Evolutionary conservation across 2,888 invertebrate genomes (phyloP).

Genomic region (Meta bourneti): DNA sequence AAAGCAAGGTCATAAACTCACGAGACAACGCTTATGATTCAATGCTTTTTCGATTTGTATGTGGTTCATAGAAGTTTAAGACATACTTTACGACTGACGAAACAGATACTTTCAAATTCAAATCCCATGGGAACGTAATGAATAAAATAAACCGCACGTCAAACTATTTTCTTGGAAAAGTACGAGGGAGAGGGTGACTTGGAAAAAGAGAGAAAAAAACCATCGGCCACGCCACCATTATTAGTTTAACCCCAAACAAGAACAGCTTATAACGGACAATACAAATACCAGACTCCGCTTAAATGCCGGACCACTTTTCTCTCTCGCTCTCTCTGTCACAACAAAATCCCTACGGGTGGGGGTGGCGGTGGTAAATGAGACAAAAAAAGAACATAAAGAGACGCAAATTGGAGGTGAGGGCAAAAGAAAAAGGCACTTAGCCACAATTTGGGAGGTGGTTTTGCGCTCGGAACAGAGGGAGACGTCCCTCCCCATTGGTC

Average conservation of each 20-base stretch:
- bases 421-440: slow-evolving; percentile 51
- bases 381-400: slow-evolving; percentile 14
- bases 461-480: neutral
- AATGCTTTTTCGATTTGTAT: too few species aligned
- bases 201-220: neutral
- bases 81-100: too few species aligned
- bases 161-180: neutral
- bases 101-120: neutral
- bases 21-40: too few species aligned
- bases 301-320: slow-evolving; percentile 17
- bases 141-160: neutral
- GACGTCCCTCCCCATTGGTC: slow-evolving; percentile 37
- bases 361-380: neutral
- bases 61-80: too few species aligned
- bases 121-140: neutral
- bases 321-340: slow-evolving; percentile 16
- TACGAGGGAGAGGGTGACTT: neutral
- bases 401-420: slow-evolving; percentile 49
- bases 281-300: slow-evolving; percentile 55
- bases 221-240: slow-evolving; percentile 40
- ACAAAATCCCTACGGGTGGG: slow-evolving; percentile 5
- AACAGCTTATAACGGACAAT: slow-evolving; percentile 57
- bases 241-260: slow-evolving; percentile 54
- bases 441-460: slow-evolving; percentile 55
- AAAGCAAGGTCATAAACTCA: too few species aligned